Evolutionary conservation across 2,113 vertebrate genomes (phyloP).

Genomic region (Cryptomyrus ogoouensis): DNA sequence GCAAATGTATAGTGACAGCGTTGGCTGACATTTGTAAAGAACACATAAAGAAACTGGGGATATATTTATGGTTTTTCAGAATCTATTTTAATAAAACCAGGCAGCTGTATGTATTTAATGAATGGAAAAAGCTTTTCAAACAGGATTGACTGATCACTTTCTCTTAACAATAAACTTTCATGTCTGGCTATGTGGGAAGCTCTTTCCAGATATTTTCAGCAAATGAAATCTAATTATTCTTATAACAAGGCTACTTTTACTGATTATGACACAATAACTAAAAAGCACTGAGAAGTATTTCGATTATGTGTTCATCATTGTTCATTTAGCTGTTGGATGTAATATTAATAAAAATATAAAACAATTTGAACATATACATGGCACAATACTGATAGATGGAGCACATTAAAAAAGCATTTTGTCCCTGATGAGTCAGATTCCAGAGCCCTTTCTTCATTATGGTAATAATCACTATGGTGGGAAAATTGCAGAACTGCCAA

Average conservation of each 20-base stretch:
- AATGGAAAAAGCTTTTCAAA: background rate
- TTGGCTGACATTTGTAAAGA: background rate
- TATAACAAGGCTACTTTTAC: background rate
- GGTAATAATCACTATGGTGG: background rate
- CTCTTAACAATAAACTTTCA: background rate
- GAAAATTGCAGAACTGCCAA: background rate
- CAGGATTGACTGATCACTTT: background rate
- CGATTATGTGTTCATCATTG: background rate
- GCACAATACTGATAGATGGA: background rate
- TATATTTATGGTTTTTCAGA: background rate
- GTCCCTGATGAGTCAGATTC: background rate
- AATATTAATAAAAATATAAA: background rate
- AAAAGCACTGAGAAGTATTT: background rate
- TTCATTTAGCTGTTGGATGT: background rate
- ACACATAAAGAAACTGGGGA: background rate
- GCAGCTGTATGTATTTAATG: background rate
- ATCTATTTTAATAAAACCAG: background rate
- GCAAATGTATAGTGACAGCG: background rate
- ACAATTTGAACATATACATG: background rate
- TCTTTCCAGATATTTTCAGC: background rate
- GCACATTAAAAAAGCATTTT: background rate
- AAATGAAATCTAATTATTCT: background rate
- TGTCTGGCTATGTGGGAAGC: background rate
- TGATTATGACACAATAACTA: background rate
- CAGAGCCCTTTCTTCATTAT: background rate